These are phyloP conservation scores for Tragopan temminckii DNA, from an alignment of 2,797 vertebrate genomes.

Conservation along the genomic window DNA sequence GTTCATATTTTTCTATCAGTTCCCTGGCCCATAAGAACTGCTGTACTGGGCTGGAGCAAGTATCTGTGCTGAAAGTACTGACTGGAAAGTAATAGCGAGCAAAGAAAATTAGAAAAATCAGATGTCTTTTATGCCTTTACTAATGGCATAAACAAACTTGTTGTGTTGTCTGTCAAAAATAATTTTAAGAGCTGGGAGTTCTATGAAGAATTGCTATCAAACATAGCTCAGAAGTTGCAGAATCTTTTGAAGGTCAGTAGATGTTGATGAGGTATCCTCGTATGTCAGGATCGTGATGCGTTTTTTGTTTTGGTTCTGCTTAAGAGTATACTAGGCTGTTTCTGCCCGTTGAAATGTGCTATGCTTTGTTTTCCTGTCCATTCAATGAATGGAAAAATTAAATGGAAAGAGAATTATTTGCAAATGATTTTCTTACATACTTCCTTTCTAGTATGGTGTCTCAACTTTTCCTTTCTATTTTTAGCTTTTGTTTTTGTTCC, in stretches of 20 bases:
- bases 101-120: background rate
- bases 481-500: background rate
- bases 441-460: background rate
- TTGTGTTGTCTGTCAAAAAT: background rate
- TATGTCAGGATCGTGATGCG: background rate
- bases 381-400: background rate
- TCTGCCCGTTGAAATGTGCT: background rate
- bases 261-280: background rate
- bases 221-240: background rate
- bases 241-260: background rate
- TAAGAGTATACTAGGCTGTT: background rate
- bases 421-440: background rate
- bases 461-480: fast-evolving
- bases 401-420: background rate
- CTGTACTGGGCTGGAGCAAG: background rate
- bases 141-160: background rate
- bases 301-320: background rate
- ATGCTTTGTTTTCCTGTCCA: background rate
- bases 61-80: background rate
- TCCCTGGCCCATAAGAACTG: background rate
- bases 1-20: background rate
- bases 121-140: background rate
- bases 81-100: background rate
- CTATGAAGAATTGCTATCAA: background rate
- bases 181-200: background rate